phyloP scores from a whole-genome alignment of 2,888 invertebrate species.

The Leptinotarsa tumamoca region DNA sequence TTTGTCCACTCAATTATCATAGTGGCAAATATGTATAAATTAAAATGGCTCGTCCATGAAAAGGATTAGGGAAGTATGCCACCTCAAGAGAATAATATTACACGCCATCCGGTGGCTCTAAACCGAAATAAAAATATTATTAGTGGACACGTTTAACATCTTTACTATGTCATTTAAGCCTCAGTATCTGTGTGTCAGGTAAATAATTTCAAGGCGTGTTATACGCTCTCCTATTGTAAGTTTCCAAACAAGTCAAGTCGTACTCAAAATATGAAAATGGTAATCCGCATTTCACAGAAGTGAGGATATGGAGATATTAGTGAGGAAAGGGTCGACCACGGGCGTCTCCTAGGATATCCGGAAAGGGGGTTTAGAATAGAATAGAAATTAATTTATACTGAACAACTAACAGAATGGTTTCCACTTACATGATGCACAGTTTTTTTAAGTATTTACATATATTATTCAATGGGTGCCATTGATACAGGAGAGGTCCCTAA shows the following conservation, averaged over 20 bases:
- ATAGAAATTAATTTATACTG: background rate
- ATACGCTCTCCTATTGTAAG: constrained; percentile 36
- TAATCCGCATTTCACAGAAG: constrained; percentile 38
- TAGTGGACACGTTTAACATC: constrained; percentile 6
- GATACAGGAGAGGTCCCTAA: no score
- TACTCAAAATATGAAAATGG: constrained; percentile 46
- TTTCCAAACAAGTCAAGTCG: constrained; percentile 41
- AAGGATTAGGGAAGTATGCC: background rate
- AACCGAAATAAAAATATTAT: constrained; percentile 16
- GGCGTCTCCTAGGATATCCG: background rate
- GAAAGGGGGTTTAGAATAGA: background rate
- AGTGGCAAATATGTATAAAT: no score
- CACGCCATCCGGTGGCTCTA: background rate
- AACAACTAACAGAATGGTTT: no score
- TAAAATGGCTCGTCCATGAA: background rate
- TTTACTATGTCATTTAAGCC: constrained; percentile 8
- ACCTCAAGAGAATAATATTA: constrained; percentile 1
- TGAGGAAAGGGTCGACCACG: constrained; percentile 31
- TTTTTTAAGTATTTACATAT: no score
- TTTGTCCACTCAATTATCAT: no score
- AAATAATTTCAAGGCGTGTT: constrained; percentile 39
- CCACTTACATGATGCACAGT: no score
- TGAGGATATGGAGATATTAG: constrained; percentile 20
- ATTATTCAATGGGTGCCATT: no score
- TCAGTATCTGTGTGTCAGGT: constrained; percentile 37